Conservation (phyloP, 2,797 vertebrate species). For the Potorous gilbertii region DNA sequence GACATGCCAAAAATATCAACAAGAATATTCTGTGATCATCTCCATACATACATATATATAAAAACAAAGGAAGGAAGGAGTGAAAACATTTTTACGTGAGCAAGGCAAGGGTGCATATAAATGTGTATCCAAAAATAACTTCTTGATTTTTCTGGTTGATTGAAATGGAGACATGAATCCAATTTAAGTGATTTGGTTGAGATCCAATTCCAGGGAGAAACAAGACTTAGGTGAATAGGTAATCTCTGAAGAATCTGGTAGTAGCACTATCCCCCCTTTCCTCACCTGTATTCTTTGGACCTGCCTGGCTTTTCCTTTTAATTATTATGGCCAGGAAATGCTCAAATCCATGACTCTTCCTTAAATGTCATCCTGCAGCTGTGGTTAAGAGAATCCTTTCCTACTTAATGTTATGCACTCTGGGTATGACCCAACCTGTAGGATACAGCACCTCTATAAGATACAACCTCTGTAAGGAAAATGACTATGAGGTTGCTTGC, state of each 20-base stretch:
- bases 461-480: neutral
- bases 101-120: slow-evolving; percentile 48
- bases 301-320: neutral
- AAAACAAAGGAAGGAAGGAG: neutral
- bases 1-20: neutral
- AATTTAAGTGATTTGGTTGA: slow-evolving; percentile 55
- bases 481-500: neutral
- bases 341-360: neutral
- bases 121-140: slow-evolving; percentile 48
- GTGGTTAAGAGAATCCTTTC: neutral
- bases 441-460: neutral
- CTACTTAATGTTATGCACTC: neutral
- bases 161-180: slow-evolving; percentile 28
- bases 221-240: slow-evolving; percentile 43
- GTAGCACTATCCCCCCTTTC: neutral
- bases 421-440: neutral
- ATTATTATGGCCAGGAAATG: neutral
- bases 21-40: neutral
- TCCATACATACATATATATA: neutral
- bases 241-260: slow-evolving; percentile 55
- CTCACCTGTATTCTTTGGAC: neutral
- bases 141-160: slow-evolving; percentile 51
- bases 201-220: slow-evolving; percentile 44
- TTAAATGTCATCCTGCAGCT: neutral
- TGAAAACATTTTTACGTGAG: slow-evolving; percentile 41